Evolutionary conservation across 2,797 vertebrate genomes (phyloP).

Genomic region (Neosilurus mollespiculum): DNA sequence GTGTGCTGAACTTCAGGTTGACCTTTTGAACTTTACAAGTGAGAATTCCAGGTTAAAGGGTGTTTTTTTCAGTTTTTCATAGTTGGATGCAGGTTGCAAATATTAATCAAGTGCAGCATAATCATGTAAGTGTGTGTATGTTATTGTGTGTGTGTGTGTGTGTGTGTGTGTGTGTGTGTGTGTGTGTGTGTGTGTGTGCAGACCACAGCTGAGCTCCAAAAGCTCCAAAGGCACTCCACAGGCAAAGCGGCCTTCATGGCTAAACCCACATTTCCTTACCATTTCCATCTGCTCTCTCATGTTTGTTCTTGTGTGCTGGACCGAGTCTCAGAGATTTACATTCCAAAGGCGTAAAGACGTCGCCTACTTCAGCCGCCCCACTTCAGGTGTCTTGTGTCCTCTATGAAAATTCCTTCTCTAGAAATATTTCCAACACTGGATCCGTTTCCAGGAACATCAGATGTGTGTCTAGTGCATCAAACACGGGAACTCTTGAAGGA

Average conservation of each 20-base stretch:
- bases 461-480: background rate
- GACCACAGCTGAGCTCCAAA: background rate
- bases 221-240: background rate
- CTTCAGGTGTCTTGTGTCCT: background rate
- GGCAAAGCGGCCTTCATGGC: background rate
- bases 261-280: background rate
- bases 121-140: too few species aligned
- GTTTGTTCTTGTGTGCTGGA: background rate
- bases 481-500: background rate
- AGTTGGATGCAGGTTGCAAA: too few species aligned
- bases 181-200: constrained; percentile 4
- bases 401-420: background rate
- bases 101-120: too few species aligned
- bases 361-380: background rate
- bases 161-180: background rate
- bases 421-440: background rate
- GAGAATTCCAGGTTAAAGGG: background rate
- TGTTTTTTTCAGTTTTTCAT: background rate
- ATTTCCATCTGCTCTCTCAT: too few species aligned
- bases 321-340: background rate
- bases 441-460: background rate
- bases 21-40: background rate
- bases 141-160: too few species aligned
- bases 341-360: background rate
- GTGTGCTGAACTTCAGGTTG: background rate